Percentiles rank a stretch among this genome's conserved stretches.
Evolutionary conservation across 2,113 vertebrate species (phyloP).

Genomic region (Anseranas semipalmata): DNA sequence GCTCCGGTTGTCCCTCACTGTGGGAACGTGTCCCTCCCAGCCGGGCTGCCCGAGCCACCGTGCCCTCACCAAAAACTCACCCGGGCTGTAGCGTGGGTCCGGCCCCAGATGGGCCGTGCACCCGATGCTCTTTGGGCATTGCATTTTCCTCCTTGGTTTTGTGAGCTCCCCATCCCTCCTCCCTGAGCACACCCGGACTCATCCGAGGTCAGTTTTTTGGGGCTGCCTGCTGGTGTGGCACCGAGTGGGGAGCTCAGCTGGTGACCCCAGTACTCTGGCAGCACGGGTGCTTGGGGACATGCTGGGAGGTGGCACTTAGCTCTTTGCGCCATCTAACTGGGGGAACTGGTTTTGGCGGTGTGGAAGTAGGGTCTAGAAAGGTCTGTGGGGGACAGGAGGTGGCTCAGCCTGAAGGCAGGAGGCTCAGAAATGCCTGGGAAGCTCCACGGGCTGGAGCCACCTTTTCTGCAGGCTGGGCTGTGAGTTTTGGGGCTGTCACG

Average conservation of each 20-base stretch:
- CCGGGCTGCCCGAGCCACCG: fast-evolving
- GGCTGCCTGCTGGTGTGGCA: background rate
- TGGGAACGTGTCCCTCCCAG: background rate
- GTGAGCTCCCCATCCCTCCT: background rate
- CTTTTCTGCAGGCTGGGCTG: background rate
- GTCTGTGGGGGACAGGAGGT: background rate
- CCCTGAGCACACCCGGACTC: background rate
- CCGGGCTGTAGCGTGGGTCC: background rate
- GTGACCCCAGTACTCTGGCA: background rate
- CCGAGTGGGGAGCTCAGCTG: background rate
- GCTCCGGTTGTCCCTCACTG: fast-evolving
- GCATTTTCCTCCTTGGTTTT: background rate
- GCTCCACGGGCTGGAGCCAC: background rate
- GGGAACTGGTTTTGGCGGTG: background rate
- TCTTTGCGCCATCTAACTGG: background rate
- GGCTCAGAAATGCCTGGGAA: background rate
- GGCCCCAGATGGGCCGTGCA: fast-evolving
- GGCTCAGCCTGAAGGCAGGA: background rate
- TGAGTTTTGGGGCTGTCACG: background rate
- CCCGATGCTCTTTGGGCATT: background rate
- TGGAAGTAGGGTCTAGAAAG: background rate
- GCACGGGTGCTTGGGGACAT: fast-evolving
- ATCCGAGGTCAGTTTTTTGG: background rate
- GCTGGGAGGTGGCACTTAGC: background rate
- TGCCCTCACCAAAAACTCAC: background rate